Conservation (phyloP, 1,140 invertebrate species). For the Megalopta genalis region DNA sequence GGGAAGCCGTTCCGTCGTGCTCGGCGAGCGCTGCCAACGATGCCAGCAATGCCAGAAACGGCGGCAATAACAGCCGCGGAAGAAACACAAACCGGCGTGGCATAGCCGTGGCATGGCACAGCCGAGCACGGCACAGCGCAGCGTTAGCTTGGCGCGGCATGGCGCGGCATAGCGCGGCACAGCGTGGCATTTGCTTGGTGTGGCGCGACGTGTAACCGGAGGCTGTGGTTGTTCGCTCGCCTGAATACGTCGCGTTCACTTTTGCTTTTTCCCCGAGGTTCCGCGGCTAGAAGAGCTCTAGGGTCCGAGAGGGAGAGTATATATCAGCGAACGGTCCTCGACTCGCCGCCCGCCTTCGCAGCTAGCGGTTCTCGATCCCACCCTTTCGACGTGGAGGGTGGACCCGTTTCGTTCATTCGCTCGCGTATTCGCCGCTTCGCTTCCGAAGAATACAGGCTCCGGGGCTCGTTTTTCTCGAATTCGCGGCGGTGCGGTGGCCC, state of each 20-base stretch:
- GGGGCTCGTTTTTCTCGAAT: constrained; percentile 44
- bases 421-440: too few relatives aligned
- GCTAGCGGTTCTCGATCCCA: too few relatives aligned
- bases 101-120: too few relatives aligned
- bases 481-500: background rate
- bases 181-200: too few relatives aligned
- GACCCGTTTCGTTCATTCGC: background rate
- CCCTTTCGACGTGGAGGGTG: background rate
- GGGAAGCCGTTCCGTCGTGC: constrained; percentile 22
- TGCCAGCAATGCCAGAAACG: background rate
- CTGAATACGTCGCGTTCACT: background rate
- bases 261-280: background rate
- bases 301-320: too few relatives aligned
- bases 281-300: too few relatives aligned
- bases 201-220: too few relatives aligned
- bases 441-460: constrained; percentile 1
- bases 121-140: too few relatives aligned
- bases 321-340: background rate
- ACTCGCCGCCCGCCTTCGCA: background rate
- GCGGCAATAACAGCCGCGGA: background rate
- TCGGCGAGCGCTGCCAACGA: background rate
- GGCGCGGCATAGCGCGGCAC: too few relatives aligned
- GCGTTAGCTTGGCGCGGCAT: too few relatives aligned
- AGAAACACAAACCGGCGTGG: background rate
- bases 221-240: background rate